Base-by-base conservation (phyloP, 2,888 invertebrate species). In the Conchocele bisecta region DNA sequence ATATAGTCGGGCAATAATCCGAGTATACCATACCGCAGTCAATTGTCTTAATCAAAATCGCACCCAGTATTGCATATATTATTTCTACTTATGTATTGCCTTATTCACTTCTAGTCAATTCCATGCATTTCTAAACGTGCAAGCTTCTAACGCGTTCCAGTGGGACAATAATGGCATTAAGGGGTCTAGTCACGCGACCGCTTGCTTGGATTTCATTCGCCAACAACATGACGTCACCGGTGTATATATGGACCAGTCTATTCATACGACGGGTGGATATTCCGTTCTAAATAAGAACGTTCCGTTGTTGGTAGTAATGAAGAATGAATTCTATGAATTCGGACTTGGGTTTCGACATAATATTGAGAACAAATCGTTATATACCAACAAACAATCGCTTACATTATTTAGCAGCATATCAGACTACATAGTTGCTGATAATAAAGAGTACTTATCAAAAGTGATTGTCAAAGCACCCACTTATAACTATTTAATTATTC, bases 401-500 rank as follows among this genome's bases (percentile, higher is more conserved):
- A 37, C 76, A 26, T 51, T 72, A 0, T 61, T 83, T 26, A 72
- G 72, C 20, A 54, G 56, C 3, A 66, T 82, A 1, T 83, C 86
- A 0, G 82, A 88, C 48, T 87, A 81, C 59, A 68, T 88, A 17
- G 79, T 85, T 6, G 51, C 75, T 1, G 61, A 75, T 15, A 88
- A 88, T 57, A 72, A 81, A 0, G 78, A 63, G 3, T 82, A 84
- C 58, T 46, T 86, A 26, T 63, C 82, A 15, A 85, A 83, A 64
- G 29, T 61, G 9, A 48, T 89, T 15, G 73, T 87, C 11, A 24
- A 54, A 11, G 72, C 82, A 4, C 46, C 44, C 26, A 44, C 76
- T 7, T 88, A 85, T 53, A 89, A 89, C 74, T 89, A 86, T 57
- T 28, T 87, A 2, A 65, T 88, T 6, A 28, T 85, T 5, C 60